Conservation (phyloP, 1,140 invertebrate species). For the Megalonaias nervosa region DNA sequence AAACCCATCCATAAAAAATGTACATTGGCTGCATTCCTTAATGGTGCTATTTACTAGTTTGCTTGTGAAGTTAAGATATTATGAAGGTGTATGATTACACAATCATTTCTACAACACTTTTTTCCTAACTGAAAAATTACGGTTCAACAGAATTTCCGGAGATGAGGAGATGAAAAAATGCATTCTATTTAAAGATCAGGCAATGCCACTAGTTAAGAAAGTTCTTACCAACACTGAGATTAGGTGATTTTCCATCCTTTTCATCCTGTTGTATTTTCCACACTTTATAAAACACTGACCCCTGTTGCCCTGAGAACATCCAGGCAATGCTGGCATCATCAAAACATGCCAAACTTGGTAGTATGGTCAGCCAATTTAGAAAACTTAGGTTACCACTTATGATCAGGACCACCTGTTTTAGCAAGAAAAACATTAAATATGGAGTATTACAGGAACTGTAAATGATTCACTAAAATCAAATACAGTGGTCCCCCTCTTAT, state of each 20-base stretch:
- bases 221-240: background rate
- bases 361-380: slow-evolving; percentile 73
- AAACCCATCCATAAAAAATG: too few relatives aligned
- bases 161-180: background rate
- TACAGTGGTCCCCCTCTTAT: too few relatives aligned
- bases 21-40: too few relatives aligned
- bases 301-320: slow-evolving; percentile 59
- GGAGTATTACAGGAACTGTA: too few relatives aligned
- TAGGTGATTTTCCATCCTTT: slow-evolving; percentile 33
- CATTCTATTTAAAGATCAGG: background rate
- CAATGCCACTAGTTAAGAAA: background rate
- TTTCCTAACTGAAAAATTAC: too few relatives aligned
- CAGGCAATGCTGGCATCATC: slow-evolving; percentile 68
- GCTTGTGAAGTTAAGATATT: too few relatives aligned
- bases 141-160: too few relatives aligned
- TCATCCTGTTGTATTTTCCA: slow-evolving; percentile 40
- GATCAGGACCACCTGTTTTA: slow-evolving; percentile 62
- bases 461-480: too few relatives aligned
- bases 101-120: too few relatives aligned
- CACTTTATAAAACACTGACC: slow-evolving; percentile 42
- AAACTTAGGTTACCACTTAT: slow-evolving; percentile 74
- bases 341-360: slow-evolving; percentile 71
- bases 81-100: too few relatives aligned
- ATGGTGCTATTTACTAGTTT: too few relatives aligned
- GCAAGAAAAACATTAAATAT: too few relatives aligned